Conservation (phyloP, 2,888 invertebrate species). For the Lepidonotus clava region DNA sequence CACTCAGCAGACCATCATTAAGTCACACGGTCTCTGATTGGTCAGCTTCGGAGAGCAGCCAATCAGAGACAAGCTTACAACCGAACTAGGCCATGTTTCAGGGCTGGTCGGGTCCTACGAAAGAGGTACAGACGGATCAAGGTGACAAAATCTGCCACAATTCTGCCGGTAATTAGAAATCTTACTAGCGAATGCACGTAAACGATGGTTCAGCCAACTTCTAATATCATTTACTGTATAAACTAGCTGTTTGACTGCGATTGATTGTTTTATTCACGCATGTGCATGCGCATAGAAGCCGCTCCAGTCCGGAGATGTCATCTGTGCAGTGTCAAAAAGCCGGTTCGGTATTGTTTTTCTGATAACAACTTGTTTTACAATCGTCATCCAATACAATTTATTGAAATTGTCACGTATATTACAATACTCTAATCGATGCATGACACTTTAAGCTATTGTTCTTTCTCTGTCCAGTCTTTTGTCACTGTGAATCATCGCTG, state of each 20-base stretch:
- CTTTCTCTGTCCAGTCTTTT: too few relatives aligned
- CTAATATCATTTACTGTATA: too few relatives aligned
- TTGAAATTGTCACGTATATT: too few relatives aligned
- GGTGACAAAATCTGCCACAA: neutral
- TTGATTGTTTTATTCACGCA: neutral
- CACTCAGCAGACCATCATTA: neutral
- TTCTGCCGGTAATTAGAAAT: neutral
- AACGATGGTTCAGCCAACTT: too few relatives aligned
- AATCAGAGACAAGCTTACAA: slow-evolving; percentile 25
- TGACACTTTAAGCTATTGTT: too few relatives aligned
- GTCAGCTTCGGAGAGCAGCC: neutral
- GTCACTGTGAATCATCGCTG: neutral
- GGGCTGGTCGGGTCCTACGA: neutral
- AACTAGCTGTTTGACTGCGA: neutral
- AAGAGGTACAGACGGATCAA: neutral
- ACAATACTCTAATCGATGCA: too few relatives aligned
- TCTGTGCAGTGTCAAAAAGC: neutral
- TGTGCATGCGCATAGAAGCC: neutral
- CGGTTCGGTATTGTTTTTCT: neutral
- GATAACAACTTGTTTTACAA: neutral
- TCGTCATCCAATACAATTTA: neutral
- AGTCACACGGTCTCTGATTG: slow-evolving; percentile 47
- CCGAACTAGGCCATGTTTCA: neutral
- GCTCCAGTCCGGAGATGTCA: neutral
- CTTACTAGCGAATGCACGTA: neutral